Evolutionary conservation across 2,888 invertebrate genomes (phyloP).

Genomic region (Mesopsocus fuscifrons): DNA sequence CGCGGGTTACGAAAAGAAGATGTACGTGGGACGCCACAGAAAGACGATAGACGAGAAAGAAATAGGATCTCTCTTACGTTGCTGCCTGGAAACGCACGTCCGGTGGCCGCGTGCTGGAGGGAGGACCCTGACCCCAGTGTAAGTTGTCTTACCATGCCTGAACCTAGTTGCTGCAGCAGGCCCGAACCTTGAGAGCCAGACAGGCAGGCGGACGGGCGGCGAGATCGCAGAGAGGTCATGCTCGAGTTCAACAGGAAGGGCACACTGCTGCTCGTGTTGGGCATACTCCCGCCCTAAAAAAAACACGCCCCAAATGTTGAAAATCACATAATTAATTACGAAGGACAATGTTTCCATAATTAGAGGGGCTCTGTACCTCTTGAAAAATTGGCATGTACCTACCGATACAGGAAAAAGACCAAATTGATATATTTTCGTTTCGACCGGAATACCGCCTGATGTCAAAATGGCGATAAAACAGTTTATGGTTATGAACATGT

Average conservation of each 20-base stretch:
- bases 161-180: conserved; percentile 72
- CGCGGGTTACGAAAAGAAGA: no score
- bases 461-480: no score
- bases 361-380: no score
- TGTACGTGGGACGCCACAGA: no score
- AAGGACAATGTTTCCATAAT: conserved; percentile 14
- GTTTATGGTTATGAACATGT: no score
- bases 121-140: conserved; percentile 42
- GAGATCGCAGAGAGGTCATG: conserved; percentile 52
- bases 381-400: no score
- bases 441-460: no score
- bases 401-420: no score
- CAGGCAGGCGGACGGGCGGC: conserved; percentile 51
- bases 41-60: no score
- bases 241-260: conserved; percentile 66
- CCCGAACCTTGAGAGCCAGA: conserved; percentile 54
- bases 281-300: conserved; percentile 71
- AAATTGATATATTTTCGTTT: no score
- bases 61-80: conserved; percentile 27
- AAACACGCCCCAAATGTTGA: conserved; percentile 21
- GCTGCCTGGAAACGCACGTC: conserved; percentile 32
- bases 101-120: conserved; percentile 30
- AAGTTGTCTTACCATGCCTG: conserved; percentile 82
- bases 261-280: conserved; percentile 75
- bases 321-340: conserved; percentile 11